Conservation (phyloP, 2,113 vertebrate species). For the Zapornia atra region DNA sequence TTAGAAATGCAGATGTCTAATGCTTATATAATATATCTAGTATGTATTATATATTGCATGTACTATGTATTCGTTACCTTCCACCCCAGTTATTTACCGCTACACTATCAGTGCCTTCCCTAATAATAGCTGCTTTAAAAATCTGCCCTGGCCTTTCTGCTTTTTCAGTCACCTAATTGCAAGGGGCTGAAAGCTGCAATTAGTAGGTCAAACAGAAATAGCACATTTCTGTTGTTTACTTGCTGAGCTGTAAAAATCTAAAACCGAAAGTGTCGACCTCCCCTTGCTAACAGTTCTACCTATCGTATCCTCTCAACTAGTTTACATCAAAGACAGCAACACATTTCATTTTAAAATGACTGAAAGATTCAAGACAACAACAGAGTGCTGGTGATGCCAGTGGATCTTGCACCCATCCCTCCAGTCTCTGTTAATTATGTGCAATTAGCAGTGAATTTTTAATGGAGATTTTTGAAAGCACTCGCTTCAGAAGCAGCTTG, state of each 20-base stretch:
- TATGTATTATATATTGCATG: neutral
- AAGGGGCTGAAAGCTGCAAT: slow-evolving; percentile 13
- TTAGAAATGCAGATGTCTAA: neutral
- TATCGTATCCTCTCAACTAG: neutral
- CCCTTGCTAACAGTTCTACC: neutral
- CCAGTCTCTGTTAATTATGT: neutral
- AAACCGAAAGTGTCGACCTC: neutral
- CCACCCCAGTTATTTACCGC: neutral
- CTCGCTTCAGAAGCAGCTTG: slow-evolving; percentile 19
- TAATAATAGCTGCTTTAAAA: neutral
- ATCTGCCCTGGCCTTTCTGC: neutral
- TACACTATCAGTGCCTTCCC: neutral
- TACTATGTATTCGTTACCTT: neutral
- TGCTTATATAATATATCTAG: neutral
- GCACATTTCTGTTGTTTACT: neutral
- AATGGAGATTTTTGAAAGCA: slow-evolving; percentile 17
- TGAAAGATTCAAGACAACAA: neutral
- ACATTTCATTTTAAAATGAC: neutral
- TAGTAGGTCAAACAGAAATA: neutral
- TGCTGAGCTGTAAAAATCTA: neutral
- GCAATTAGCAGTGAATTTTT: slow-evolving; percentile 36
- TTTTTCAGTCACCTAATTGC: neutral
- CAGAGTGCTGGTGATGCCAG: neutral
- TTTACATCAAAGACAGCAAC: neutral
- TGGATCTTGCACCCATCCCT: neutral